A percentile compares a stretch with the other conserved stretches of the same genome.
phyloP scores from a whole-genome alignment of 2,113 vertebrate species.

The Plecotus auritus region DNA sequence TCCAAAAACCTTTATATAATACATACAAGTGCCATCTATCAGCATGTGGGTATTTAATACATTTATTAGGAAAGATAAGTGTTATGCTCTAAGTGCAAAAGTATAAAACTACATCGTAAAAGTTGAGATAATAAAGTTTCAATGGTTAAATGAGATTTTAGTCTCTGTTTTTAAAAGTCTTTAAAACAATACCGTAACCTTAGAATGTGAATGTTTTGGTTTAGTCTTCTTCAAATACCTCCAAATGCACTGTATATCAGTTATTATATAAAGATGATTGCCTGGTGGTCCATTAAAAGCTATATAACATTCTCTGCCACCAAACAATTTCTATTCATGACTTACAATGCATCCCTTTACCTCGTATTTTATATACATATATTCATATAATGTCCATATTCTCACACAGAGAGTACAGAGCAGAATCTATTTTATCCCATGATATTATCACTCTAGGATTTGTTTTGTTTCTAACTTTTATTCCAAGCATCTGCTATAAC shows the following conservation, averaged over 20 bases:
- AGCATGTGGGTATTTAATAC: background rate
- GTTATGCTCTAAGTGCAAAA: background rate
- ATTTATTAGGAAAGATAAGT: conserved; percentile 25
- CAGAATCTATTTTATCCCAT: background rate
- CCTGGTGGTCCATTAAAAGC: background rate
- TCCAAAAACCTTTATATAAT: background rate
- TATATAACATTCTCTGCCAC: background rate
- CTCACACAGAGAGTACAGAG: background rate
- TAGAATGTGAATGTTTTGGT: background rate
- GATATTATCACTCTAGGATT: background rate
- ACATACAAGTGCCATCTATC: background rate
- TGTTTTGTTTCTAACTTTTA: conserved; percentile 32
- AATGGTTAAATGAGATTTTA: conserved; percentile 12
- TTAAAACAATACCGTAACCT: background rate
- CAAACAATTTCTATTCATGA: background rate
- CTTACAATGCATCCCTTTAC: background rate
- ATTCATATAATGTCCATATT: background rate
- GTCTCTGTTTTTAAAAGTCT: background rate
- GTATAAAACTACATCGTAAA: background rate
- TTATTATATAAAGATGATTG: background rate
- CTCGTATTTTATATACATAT: background rate
- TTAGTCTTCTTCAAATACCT: background rate
- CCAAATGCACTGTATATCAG: background rate
- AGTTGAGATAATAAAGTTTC: background rate
- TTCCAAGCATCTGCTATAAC: background rate